Evolutionary conservation across 2,888 invertebrate species (phyloP).

Genomic region (Colletes collaris): DNA sequence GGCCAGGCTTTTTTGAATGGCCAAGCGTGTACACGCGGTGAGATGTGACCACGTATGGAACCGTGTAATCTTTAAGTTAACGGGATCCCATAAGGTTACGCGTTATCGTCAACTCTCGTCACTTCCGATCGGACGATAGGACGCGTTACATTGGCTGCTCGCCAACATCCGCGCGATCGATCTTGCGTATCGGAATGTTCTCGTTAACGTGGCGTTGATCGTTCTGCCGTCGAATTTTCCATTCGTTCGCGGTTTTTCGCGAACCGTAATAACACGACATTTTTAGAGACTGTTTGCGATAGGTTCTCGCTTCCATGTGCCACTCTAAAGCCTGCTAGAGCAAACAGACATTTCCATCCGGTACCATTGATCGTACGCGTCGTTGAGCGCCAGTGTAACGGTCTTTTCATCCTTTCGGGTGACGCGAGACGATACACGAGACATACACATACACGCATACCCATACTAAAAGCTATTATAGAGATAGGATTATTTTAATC

Average conservation of each 20-base stretch:
- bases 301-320: conserved; percentile 24
- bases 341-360: too few species aligned
- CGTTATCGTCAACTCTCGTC: conserved; percentile 16
- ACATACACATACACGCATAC: conserved; percentile 18
- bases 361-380: background rate
- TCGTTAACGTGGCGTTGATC: background rate
- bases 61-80: conserved; percentile 43
- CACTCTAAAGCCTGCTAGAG: background rate
- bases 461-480: conserved; percentile 35
- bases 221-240: background rate
- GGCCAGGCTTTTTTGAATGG: conserved; percentile 44
- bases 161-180: background rate
- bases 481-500: conserved; percentile 55
- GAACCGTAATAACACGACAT: conserved; percentile 13
- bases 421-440: background rate
- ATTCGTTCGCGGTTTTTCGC: conserved; percentile 1
- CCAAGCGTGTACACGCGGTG: conserved; percentile 35
- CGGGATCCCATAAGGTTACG: conserved; percentile 32
- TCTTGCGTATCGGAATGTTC: background rate
- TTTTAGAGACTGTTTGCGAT: conserved; percentile 10
- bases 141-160: conserved; percentile 27
- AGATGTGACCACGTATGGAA: conserved; percentile 31
- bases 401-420: conserved; percentile 47
- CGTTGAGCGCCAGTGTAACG: conserved; percentile 43
- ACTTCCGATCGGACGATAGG: conserved; percentile 24